A percentile compares a stretch with the other conserved stretches of the same genome.
Evolutionary conservation across 2,888 invertebrate genomes (phyloP).

Genomic region (Drosophila mettleri): DNA sequence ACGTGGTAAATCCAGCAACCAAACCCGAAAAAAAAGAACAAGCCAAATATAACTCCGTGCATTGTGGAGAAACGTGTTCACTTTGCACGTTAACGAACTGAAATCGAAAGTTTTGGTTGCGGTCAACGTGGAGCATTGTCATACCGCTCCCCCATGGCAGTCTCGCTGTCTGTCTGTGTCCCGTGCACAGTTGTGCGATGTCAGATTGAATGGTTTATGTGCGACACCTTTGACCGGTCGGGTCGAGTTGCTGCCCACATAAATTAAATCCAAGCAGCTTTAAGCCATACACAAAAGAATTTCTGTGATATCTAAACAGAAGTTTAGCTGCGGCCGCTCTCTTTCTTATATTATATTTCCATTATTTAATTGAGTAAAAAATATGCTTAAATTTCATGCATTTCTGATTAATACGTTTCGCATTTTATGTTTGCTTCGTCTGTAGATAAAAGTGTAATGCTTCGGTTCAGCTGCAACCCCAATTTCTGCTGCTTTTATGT

Average conservation of each 20-base stretch:
- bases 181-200: constrained; percentile 60
- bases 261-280: constrained; percentile 72
- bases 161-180: not conserved
- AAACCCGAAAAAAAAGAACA: constrained; percentile 16
- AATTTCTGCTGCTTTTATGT: constrained; percentile 42
- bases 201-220: constrained; percentile 78
- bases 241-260: constrained; percentile 63
- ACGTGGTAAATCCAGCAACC: constrained; percentile 51
- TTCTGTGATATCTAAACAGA: not conserved
- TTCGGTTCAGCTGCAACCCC: constrained; percentile 41
- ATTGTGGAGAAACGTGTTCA: constrained; percentile 68
- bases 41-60: constrained; percentile 20
- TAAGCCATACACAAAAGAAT: constrained; percentile 33
- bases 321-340: too few relatives aligned
- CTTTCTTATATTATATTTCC: too few relatives aligned
- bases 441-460: constrained; percentile 30
- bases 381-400: not conserved
- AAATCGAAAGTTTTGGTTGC: constrained; percentile 75
- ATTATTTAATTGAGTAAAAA: not conserved
- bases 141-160: constrained; percentile 22
- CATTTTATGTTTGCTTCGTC: constrained; percentile 2
- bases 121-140: constrained; percentile 64
- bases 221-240: constrained; percentile 77
- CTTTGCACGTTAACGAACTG: constrained; percentile 74
- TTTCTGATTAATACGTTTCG: constrained; percentile 23